Percentiles rank a stretch among this genome's conserved stretches.
These are phyloP conservation scores for Lagocephalus sceleratus DNA, from an alignment of 2,797 vertebrate genomes.

Conservation along the genomic window DNA sequence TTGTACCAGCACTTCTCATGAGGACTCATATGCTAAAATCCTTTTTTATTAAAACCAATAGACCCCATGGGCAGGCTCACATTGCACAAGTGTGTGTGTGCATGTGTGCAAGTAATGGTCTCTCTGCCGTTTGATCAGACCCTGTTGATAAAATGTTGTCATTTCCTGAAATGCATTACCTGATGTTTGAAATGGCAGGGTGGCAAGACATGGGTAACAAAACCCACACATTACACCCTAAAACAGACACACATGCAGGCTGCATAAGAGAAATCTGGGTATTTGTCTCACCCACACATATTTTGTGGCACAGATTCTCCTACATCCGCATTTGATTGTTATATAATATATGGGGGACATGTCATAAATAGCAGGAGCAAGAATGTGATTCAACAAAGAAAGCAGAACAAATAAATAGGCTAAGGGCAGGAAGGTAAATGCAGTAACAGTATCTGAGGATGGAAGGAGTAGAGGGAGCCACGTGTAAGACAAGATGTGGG, in stretches of 20 bases:
- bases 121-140: slow-evolving; percentile 35
- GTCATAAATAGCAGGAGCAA: slow-evolving; percentile 19
- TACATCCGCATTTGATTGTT: slow-evolving; percentile 18
- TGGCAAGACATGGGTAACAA: slow-evolving; percentile 4
- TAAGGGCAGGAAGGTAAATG: slow-evolving; percentile 9
- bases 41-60: slow-evolving; percentile 70
- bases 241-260: slow-evolving; percentile 8
- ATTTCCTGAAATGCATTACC: slow-evolving; percentile 58
- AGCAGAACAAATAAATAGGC: slow-evolving; percentile 8
- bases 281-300: slow-evolving; percentile 14
- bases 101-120: not conserved
- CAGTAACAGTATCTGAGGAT: slow-evolving; percentile 14
- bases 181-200: slow-evolving; percentile 47
- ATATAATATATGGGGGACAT: slow-evolving; percentile 21
- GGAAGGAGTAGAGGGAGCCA: slow-evolving; percentile 12
- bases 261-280: not conserved
- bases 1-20: slow-evolving; percentile 40
- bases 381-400: slow-evolving; percentile 4
- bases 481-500: slow-evolving; percentile 40
- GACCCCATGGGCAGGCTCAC: slow-evolving; percentile 55
- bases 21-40: slow-evolving; percentile 54
- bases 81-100: slow-evolving; percentile 32
- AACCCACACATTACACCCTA: slow-evolving; percentile 24
- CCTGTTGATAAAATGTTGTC: slow-evolving; percentile 51
- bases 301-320: slow-evolving; percentile 4